phyloP scores from a whole-genome alignment of 2,113 vertebrate genomes.

The Eptesicus fuscus region DNA sequence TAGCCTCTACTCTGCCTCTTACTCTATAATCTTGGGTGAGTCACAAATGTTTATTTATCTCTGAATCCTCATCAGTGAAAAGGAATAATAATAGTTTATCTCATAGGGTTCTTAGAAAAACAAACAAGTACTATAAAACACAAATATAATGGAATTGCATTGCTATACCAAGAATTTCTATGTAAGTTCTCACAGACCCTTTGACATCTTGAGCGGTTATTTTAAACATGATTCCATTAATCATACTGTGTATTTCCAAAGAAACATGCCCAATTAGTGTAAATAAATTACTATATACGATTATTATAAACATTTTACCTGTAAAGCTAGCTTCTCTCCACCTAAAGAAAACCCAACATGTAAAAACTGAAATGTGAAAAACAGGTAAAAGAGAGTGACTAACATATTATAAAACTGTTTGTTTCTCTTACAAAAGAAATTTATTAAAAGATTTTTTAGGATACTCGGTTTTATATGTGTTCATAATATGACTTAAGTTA shows the following conservation, averaged over 20 bases:
- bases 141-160: neutral
- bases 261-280: neutral
- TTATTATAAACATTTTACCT: neutral
- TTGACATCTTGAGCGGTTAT: neutral
- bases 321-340: neutral
- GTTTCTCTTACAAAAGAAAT: neutral
- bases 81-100: neutral
- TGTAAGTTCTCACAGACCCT: neutral
- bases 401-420: neutral
- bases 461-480: neutral
- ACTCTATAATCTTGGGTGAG: neutral
- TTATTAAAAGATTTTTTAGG: neutral
- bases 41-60: neutral
- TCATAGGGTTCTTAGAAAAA: neutral
- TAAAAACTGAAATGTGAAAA: slow-evolving; percentile 5
- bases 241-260: neutral
- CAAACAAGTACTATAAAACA: neutral
- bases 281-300: neutral
- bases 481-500: neutral
- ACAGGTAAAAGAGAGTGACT: neutral
- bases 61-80: neutral
- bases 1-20: neutral
- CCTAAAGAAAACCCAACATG: neutral
- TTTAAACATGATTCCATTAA: neutral
- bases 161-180: neutral